These are phyloP conservation scores for Charadrius vociferus DNA, from an alignment of 2,113 vertebrate species.

Conservation along the genomic window DNA sequence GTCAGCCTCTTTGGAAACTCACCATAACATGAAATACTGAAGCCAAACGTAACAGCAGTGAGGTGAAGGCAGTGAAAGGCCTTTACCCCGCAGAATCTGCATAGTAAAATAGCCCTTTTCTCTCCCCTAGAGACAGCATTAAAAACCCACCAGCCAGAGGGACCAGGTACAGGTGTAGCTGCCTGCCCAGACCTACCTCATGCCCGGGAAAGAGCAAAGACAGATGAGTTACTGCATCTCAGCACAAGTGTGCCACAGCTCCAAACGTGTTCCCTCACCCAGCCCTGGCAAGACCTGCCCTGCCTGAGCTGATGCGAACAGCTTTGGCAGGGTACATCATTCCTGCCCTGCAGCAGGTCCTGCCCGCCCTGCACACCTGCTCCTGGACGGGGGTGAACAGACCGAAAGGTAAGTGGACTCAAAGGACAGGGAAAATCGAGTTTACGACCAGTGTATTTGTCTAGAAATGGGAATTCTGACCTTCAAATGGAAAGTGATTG, in stretches of 20 bases:
- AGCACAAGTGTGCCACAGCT: neutral
- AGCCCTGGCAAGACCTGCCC: neutral
- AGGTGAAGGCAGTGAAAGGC: neutral
- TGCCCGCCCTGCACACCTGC: rapidly evolving
- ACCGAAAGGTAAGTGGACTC: neutral
- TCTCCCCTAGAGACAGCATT: neutral
- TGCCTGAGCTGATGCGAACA: neutral
- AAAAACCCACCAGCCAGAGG: neutral
- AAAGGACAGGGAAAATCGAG: neutral
- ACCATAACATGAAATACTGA: neutral
- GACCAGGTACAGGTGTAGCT: neutral
- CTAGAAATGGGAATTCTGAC: neutral
- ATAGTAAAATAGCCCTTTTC: neutral
- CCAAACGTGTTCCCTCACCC: neutral
- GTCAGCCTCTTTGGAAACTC: neutral
- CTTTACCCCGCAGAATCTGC: neutral
- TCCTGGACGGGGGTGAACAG: neutral
- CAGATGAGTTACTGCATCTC: neutral
- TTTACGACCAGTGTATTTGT: neutral
- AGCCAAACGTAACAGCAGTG: neutral
- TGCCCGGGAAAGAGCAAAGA: neutral
- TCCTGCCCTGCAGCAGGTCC: neutral
- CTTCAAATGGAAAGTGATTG: neutral
- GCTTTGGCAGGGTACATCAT: neutral
- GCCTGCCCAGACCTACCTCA: neutral